A percentile compares a stretch with the other conserved stretches of the same genome.
Conservation (phyloP, 2,888 invertebrate species). For the Antheraea assamensis region DNA sequence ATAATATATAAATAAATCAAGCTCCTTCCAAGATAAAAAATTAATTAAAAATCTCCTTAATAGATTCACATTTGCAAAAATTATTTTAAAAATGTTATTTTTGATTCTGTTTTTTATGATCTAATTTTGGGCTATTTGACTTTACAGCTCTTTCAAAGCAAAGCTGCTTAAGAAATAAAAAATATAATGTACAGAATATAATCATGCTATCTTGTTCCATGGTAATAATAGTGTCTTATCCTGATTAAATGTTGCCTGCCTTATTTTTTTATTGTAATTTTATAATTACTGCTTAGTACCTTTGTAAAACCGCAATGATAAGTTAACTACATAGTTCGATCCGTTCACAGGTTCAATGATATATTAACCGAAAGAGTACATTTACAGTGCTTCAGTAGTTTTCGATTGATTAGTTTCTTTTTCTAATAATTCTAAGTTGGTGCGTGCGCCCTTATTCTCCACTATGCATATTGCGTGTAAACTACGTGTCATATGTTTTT, state of each 20-base stretch:
- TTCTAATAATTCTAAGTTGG: no score
- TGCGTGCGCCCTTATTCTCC: no score
- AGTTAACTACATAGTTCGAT: not conserved
- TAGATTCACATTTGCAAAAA: not conserved
- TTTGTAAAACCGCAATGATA: not conserved
- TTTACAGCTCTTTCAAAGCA: no score
- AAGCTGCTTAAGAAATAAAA: not conserved
- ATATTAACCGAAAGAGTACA: not conserved
- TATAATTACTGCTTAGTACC: not conserved
- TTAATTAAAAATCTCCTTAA: not conserved
- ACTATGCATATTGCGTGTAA: no score
- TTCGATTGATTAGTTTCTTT: not conserved
- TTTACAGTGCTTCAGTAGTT: not conserved
- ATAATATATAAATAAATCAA: no score
- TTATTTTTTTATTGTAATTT: not conserved
- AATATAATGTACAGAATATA: not conserved
- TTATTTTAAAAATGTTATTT: not conserved
- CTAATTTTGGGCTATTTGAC: not conserved
- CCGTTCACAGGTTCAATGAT: not conserved
- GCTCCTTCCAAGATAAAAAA: not conserved
- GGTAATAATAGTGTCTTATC: not conserved
- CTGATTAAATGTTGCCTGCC: not conserved
- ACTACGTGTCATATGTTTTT: not conserved
- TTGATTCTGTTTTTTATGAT: not conserved
- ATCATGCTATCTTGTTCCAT: not conserved